Conservation (phyloP, 2,888 invertebrate genomes). For the Prionchulus punctatus region DNA sequence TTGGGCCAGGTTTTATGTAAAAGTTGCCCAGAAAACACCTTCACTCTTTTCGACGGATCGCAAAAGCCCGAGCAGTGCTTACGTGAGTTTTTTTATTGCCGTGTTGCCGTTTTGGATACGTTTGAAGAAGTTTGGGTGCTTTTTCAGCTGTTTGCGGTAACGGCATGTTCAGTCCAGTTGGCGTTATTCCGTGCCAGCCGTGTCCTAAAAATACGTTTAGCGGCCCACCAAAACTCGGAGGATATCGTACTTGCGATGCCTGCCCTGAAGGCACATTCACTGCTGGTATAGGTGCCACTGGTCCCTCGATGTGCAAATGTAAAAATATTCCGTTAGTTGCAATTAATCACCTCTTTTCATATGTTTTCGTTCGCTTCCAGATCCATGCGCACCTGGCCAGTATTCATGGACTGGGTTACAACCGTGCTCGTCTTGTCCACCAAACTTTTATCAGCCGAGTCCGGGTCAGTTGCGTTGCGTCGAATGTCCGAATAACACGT, state of each 20-base stretch:
- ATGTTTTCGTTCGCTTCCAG: conserved; percentile 25
- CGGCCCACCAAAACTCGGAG: conserved; percentile 24
- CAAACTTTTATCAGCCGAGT: conserved; percentile 72
- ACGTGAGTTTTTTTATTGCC: conserved; percentile 13
- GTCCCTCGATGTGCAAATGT: conserved; percentile 36
- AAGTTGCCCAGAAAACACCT: conserved; percentile 81
- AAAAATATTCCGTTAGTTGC: conserved; percentile 6
- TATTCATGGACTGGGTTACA: conserved; percentile 83
- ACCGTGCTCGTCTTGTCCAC: conserved; percentile 78
- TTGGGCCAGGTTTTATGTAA: conserved; percentile 75
- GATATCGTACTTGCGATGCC: conserved; percentile 50
- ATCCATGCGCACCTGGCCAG: conserved; percentile 71
- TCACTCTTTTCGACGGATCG: conserved; percentile 61
- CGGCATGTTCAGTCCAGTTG: conserved; percentile 85
- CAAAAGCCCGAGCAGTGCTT: conserved; percentile 30
- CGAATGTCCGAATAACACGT: conserved; percentile 77
- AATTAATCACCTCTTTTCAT: neutral
- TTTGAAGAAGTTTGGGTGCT: neutral
- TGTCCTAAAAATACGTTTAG: conserved; percentile 75
- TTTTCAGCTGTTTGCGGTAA: conserved; percentile 64
- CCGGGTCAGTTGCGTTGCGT: conserved; percentile 66
- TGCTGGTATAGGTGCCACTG: conserved; percentile 32
- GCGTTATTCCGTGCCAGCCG: conserved; percentile 79
- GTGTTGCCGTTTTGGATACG: neutral
- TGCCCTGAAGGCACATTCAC: conserved; percentile 45